Evolutionary conservation across 2,797 vertebrate genomes (phyloP).

Genomic region (Pseudocheirus occidentalis): DNA sequence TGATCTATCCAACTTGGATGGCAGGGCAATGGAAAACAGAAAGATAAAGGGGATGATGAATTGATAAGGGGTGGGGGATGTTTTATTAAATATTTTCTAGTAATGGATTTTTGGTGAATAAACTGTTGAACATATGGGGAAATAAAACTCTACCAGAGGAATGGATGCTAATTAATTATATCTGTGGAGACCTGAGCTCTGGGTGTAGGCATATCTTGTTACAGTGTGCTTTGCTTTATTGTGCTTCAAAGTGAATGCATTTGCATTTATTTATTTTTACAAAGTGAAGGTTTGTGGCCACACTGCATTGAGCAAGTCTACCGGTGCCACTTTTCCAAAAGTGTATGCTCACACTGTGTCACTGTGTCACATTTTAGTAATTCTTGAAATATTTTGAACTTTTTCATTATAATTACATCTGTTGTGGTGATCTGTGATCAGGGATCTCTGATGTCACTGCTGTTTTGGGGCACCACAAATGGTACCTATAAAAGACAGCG

Average conservation of each 20-base stretch:
- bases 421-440: background rate
- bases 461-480: background rate
- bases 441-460: background rate
- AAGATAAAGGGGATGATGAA: background rate
- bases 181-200: background rate
- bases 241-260: too few relatives aligned
- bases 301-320: background rate
- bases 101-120: background rate
- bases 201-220: too few relatives aligned
- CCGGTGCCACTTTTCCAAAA: background rate
- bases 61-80: background rate
- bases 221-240: too few relatives aligned
- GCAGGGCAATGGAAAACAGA: background rate
- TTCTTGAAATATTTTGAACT: background rate
- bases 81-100: background rate
- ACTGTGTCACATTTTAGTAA: background rate
- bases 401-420: background rate
- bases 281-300: background rate
- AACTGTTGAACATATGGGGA: background rate
- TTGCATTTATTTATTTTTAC: too few relatives aligned
- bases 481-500: background rate
- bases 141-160: background rate
- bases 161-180: slow-evolving; percentile 1
- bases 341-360: background rate
- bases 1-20: background rate